These are phyloP conservation scores for Hermetia illucens DNA, from an alignment of 1,140 invertebrate genomes.

Conservation along the genomic window DNA sequence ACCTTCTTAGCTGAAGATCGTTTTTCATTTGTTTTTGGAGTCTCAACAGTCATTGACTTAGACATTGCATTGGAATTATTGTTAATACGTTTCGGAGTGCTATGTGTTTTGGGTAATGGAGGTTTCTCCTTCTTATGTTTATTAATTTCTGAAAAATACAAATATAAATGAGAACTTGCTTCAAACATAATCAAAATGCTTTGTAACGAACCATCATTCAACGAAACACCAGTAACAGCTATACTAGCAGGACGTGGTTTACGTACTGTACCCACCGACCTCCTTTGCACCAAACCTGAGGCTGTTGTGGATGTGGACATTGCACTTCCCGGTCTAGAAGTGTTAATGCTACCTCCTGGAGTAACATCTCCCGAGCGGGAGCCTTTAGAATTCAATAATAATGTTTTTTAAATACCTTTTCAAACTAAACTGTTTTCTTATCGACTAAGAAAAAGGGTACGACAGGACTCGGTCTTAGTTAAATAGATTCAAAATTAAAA, in stretches of 20 bases:
- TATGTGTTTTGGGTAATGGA: slow-evolving; percentile 11
- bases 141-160: not conserved
- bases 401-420: too few species aligned
- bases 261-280: slow-evolving; percentile 17
- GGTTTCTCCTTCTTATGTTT: slow-evolving; percentile 21
- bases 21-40: not conserved
- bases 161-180: not conserved
- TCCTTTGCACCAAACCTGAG: slow-evolving; percentile 13
- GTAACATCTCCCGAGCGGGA: slow-evolving; percentile 54
- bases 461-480: too few species aligned
- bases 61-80: not conserved
- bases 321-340: slow-evolving; percentile 68
- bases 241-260: slow-evolving; percentile 61
- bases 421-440: too few species aligned
- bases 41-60: not conserved
- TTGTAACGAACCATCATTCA: slow-evolving; percentile 29
- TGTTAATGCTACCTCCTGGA: slow-evolving; percentile 39
- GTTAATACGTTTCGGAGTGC: slow-evolving; percentile 25
- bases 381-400: slow-evolving; percentile 25
- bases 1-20: not conserved
- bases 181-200: not conserved
- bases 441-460: too few species aligned
- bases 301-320: slow-evolving; percentile 39
- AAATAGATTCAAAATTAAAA: too few species aligned
- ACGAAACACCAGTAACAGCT: slow-evolving; percentile 65